A percentile compares a stretch with the other conserved stretches of the same genome.
Evolutionary conservation across 2,797 vertebrate species (phyloP).

Genomic region (Chrosomus eos): DNA sequence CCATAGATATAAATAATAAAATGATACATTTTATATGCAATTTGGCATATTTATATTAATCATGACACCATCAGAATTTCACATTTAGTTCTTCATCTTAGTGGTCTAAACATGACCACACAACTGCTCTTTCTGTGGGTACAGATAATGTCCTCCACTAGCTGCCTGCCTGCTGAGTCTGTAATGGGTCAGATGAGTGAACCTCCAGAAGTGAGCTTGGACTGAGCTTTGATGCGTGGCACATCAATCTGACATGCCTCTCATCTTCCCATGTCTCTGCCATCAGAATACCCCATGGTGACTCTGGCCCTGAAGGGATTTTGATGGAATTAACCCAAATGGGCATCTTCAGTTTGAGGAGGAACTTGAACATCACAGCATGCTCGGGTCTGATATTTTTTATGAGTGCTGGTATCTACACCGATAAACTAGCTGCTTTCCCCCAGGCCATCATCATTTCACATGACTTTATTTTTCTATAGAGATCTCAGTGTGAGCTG

Average conservation of each 20-base stretch:
- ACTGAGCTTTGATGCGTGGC: slow-evolving; percentile 33
- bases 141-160: slow-evolving; percentile 11
- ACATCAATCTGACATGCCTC: slow-evolving; percentile 61
- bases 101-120: slow-evolving; percentile 8
- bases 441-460: slow-evolving; percentile 15
- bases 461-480: not conserved
- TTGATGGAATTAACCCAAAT: slow-evolving; percentile 51
- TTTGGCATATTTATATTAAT: not conserved
- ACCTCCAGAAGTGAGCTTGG: slow-evolving; percentile 20
- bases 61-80: not conserved
- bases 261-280: slow-evolving; percentile 45
- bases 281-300: slow-evolving; percentile 17
- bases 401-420: slow-evolving; percentile 12
- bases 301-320: slow-evolving; percentile 32
- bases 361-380: slow-evolving; percentile 58
- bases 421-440: slow-evolving; percentile 8
- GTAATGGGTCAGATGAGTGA: slow-evolving; percentile 33
- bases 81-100: not conserved
- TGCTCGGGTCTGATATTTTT: slow-evolving; percentile 41
- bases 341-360: slow-evolving; percentile 56
- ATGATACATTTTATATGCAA: not conserved
- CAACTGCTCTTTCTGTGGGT: not conserved
- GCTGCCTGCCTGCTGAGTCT: slow-evolving; percentile 28
- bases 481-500: not conserved
- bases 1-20: not conserved